Evolutionary conservation across 2,888 invertebrate species (phyloP).

Genomic region (Aproaerema taeniolella): DNA sequence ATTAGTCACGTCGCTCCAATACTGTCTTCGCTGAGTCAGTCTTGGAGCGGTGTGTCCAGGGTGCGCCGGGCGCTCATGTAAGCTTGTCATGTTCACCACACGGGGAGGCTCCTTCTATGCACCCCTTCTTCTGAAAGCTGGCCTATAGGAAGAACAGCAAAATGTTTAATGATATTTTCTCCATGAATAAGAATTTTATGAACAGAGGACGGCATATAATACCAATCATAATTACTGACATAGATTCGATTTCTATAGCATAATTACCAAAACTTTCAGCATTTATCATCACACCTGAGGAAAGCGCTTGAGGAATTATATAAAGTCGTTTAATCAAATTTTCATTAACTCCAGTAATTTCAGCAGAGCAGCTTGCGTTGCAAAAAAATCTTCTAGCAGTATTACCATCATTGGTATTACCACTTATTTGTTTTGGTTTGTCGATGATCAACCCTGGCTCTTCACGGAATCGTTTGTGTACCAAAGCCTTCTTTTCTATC

Average conservation of each 20-base stretch:
- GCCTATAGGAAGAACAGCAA: constrained; percentile 8
- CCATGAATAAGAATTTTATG: constrained; percentile 11
- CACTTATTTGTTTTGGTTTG: constrained; percentile 10
- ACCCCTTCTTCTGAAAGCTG: constrained; percentile 9
- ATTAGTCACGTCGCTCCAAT: too few relatives aligned
- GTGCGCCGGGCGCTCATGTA: too few relatives aligned
- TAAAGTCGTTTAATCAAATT: constrained; percentile 10
- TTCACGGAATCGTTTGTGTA: not conserved
- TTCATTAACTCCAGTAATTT: not conserved
- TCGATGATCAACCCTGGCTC: constrained; percentile 12
- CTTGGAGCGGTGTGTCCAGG: too few relatives aligned
- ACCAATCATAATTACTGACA: constrained; percentile 7
- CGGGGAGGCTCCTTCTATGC: too few relatives aligned
- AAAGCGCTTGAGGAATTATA: constrained; percentile 11
- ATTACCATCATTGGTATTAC: constrained; percentile 19
- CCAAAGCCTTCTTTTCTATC: constrained; percentile 1
- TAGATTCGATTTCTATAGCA: constrained; percentile 7
- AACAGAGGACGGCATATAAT: constrained; percentile 9
- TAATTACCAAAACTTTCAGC: constrained; percentile 13
- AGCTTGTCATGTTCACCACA: too few relatives aligned
- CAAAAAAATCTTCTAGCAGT: constrained; percentile 17
- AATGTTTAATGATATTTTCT: constrained; percentile 8
- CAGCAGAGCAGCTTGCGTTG: not conserved
- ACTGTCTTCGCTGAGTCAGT: too few relatives aligned
- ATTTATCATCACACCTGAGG: constrained; percentile 9